phyloP scores from a whole-genome alignment of 2,113 vertebrate species.

The Maccullochella peelii region DNA sequence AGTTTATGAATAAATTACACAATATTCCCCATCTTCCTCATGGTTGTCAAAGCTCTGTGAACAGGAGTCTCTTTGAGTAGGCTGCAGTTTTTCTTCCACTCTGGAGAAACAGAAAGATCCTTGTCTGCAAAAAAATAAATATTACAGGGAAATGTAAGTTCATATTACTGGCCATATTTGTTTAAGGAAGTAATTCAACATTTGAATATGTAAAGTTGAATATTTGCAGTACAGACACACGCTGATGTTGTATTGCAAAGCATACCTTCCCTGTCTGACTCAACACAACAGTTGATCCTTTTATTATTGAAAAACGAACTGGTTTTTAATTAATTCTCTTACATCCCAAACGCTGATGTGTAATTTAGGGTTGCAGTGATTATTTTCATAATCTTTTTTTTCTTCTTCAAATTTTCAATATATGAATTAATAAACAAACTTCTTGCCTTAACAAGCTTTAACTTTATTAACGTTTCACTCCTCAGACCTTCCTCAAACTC shows the following conservation, averaged over 20 bases:
- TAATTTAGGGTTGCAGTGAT: background rate
- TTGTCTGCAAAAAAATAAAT: conserved; percentile 62
- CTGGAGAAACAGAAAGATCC: conserved; percentile 57
- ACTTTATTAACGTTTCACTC: no score
- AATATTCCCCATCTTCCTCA: conserved; percentile 72
- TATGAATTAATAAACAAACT: no score
- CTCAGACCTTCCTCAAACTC: background rate
- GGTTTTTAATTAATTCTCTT: background rate
- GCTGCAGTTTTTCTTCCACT: conserved; percentile 74
- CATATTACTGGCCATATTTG: background rate
- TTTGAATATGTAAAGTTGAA: background rate
- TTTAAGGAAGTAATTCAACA: background rate
- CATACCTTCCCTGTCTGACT: background rate
- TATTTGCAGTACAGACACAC: background rate
- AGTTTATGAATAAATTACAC: conserved; percentile 33
- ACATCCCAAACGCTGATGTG: background rate
- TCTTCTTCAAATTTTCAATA: background rate
- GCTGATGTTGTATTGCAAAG: background rate
- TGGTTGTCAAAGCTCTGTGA: conserved; percentile 75
- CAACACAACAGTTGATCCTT: background rate
- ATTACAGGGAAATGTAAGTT: background rate
- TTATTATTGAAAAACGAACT: background rate
- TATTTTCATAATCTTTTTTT: background rate
- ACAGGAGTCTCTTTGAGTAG: conserved; percentile 77
- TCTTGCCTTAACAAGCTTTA: no score